These are phyloP conservation scores for Apis florea DNA, from an alignment of 1,140 invertebrate species.

Conservation along the genomic window DNA sequence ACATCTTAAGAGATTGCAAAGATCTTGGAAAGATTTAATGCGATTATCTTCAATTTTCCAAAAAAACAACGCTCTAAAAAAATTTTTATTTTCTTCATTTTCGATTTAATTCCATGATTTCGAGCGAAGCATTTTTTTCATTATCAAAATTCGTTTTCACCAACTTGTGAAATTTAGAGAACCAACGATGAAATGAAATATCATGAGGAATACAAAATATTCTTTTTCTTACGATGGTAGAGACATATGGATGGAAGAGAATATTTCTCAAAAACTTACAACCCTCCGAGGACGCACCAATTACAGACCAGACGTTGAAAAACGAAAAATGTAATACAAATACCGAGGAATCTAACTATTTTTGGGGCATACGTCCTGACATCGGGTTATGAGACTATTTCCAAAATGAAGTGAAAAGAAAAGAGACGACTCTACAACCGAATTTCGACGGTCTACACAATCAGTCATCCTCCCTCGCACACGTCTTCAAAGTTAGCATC, in stretches of 20 bases:
- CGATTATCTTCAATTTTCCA: neutral
- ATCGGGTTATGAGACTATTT: slow-evolving; percentile 65
- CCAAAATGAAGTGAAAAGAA: slow-evolving; percentile 34
- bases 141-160: slow-evolving; percentile 1
- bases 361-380: slow-evolving; percentile 45
- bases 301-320: slow-evolving; percentile 52
- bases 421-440: slow-evolving; percentile 48
- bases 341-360: slow-evolving; percentile 56
- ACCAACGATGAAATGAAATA: neutral
- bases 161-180: neutral
- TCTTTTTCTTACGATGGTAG: neutral
- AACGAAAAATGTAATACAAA: slow-evolving; percentile 52
- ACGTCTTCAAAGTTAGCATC: slow-evolving; percentile 49
- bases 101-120: neutral
- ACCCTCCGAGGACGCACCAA: slow-evolving; percentile 48
- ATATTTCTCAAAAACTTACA: neutral
- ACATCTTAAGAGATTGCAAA: neutral
- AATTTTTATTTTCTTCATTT: neutral
- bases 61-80: neutral
- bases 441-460: slow-evolving; percentile 54
- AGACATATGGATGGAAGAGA: neutral
- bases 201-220: slow-evolving; percentile 12
- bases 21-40: neutral
- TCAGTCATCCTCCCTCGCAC: slow-evolving; percentile 64
- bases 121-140: neutral